A percentile compares a stretch with the other conserved stretches of the same genome.
These are phyloP conservation scores for Linyphia triangularis DNA, from an alignment of 2,888 invertebrate species.

Conservation along the genomic window DNA sequence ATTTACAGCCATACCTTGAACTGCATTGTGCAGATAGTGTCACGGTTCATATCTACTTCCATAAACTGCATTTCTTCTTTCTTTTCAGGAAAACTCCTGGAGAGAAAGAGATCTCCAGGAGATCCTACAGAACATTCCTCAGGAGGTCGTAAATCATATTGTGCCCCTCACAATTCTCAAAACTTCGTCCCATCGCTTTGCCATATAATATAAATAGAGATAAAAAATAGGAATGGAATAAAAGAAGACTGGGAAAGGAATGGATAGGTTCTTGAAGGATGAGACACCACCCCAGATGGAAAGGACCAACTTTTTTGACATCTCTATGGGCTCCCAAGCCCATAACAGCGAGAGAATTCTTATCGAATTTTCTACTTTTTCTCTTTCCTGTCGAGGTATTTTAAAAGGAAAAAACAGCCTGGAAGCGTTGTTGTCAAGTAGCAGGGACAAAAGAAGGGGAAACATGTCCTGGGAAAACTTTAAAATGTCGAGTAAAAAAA, in stretches of 20 bases:
- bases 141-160: constrained; percentile 26
- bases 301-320: constrained; percentile 10
- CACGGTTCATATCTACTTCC: neutral
- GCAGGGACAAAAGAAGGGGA: too few species aligned
- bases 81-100: neutral
- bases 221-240: neutral
- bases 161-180: constrained; percentile 26
- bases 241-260: neutral
- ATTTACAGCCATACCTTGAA: neutral
- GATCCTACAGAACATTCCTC: neutral
- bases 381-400: neutral
- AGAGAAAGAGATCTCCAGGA: neutral
- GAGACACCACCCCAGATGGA: neutral
- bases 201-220: constrained; percentile 1
- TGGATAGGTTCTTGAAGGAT: constrained; percentile 22
- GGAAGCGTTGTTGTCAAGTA: too few species aligned
- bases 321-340: neutral
- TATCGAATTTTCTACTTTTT: neutral
- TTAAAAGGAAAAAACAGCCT: neutral
- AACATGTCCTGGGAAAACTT: too few species aligned
- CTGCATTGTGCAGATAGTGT: neutral
- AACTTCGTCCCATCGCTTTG: neutral
- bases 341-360: neutral
- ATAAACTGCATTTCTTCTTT: neutral
- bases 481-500: too few species aligned